Percentiles rank a stretch among this genome's conserved stretches.
Evolutionary conservation across 92 coral and sea anemone species (phyloP).

Genomic region (Zoanthus sansibaricus): DNA sequence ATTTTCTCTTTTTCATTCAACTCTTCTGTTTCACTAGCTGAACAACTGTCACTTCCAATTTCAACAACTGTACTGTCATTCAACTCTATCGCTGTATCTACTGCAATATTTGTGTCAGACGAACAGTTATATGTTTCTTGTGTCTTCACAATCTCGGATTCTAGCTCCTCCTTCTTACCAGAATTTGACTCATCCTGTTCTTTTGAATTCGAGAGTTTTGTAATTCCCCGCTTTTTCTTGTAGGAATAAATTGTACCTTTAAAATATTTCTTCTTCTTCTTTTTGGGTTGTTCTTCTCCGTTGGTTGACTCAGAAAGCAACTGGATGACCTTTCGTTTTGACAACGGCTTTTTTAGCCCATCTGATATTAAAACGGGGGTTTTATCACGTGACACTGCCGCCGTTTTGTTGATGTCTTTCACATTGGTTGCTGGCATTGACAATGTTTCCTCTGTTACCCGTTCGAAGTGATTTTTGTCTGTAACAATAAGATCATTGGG

Average conservation of each 20-base stretch:
- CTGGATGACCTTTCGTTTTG: slow-evolving; percentile 64
- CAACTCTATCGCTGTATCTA: neutral
- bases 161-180: neutral
- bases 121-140: neutral
- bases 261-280: slow-evolving; percentile 76
- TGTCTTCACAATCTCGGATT: neutral
- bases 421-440: slow-evolving; percentile 22
- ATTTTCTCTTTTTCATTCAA: neutral
- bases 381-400: slow-evolving; percentile 80
- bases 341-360: slow-evolving; percentile 63
- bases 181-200: neutral
- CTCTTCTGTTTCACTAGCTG: neutral
- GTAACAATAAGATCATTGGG: slow-evolving; percentile 73
- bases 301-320: slow-evolving; percentile 58
- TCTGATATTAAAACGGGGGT: slow-evolving; percentile 61
- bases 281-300: slow-evolving; percentile 50
- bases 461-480: slow-evolving; percentile 36
- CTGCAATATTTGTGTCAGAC: neutral
- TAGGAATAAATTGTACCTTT: slow-evolving; percentile 83
- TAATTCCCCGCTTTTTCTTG: slow-evolving; percentile 46
- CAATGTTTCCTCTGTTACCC: slow-evolving; percentile 34
- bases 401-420: slow-evolving; percentile 71
- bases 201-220: neutral
- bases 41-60: neutral
- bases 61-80: neutral